These are phyloP conservation scores for Machimus atricapillus DNA, from an alignment of 2,888 invertebrate genomes.

Conservation along the genomic window DNA sequence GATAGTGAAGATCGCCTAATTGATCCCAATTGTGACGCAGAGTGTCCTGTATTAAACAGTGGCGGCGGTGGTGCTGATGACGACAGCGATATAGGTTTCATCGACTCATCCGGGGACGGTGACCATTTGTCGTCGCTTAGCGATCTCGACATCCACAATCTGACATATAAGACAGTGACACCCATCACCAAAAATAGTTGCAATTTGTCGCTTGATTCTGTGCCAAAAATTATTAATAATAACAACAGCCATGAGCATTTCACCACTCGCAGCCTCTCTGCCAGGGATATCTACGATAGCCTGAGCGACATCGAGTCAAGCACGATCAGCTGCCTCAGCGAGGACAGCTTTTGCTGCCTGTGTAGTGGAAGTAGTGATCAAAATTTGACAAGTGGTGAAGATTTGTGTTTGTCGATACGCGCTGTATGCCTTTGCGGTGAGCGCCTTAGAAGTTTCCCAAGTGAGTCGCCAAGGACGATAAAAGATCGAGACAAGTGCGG, in stretches of 20 bases:
- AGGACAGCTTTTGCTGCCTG: constrained; percentile 30
- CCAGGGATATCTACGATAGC: constrained; percentile 44
- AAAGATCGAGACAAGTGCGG: not conserved
- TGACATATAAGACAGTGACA: constrained; percentile 6
- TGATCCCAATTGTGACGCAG: not conserved
- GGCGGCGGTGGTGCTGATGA: constrained; percentile 12
- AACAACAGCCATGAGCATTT: constrained; percentile 1
- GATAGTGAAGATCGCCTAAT: constrained; percentile 45
- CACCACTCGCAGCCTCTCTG: constrained; percentile 32
- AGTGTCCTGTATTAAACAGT: not conserved
- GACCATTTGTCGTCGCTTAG: constrained; percentile 43
- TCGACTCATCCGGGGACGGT: constrained; percentile 44
- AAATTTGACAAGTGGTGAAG: not conserved
- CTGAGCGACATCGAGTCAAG: constrained; percentile 43
- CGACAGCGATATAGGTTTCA: constrained; percentile 47
- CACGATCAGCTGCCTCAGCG: constrained; percentile 45
- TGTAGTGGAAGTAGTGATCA: not conserved
- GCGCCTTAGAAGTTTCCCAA: not conserved
- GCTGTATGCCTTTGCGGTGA: not conserved
- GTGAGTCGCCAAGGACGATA: not conserved
- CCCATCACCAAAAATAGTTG: constrained; percentile 28
- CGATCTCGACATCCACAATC: constrained; percentile 43
- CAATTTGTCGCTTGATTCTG: constrained; percentile 39
- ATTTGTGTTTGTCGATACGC: not conserved
- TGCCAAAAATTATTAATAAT: constrained; percentile 37